A percentile compares a stretch with the other conserved stretches of the same genome.
These are phyloP conservation scores for Cygnus atratus DNA, from an alignment of 2,113 vertebrate genomes.

Conservation along the genomic window DNA sequence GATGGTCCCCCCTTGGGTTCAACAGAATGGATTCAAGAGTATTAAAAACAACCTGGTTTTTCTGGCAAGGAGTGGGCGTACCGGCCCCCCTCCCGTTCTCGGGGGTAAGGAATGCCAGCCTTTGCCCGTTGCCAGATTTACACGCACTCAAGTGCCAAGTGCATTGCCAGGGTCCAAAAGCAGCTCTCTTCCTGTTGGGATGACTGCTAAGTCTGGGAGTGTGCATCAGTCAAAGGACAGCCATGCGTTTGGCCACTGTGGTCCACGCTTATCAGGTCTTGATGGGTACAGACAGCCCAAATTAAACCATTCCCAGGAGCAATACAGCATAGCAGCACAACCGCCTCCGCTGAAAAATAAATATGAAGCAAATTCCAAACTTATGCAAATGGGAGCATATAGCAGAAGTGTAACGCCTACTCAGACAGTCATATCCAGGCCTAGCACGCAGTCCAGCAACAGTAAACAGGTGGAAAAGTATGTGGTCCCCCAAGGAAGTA, in stretches of 20 bases:
- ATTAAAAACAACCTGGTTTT: constrained; percentile 78
- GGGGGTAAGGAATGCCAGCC: constrained; percentile 91
- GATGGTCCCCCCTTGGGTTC: constrained; percentile 85
- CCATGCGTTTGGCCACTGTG: neutral
- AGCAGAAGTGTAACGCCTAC: constrained; percentile 72
- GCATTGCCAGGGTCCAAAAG: constrained; percentile 58
- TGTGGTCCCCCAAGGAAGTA: constrained; percentile 62
- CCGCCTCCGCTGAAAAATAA: constrained; percentile 65
- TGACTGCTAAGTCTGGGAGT: constrained; percentile 23
- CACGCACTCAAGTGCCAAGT: constrained; percentile 84
- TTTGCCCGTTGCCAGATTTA: constrained; percentile 77
- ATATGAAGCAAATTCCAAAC: constrained; percentile 77
- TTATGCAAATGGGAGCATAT: constrained; percentile 56
- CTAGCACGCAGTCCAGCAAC: constrained; percentile 52
- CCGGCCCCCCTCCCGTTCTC: constrained; percentile 88
- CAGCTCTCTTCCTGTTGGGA: constrained; percentile 41
- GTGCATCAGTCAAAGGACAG: constrained; percentile 58
- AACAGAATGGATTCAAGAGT: constrained; percentile 79
- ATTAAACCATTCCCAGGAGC: constrained; percentile 70
- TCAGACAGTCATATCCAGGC: constrained; percentile 65
- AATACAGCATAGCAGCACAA: constrained; percentile 38
- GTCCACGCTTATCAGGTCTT: constrained; percentile 24
- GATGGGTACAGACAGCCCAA: constrained; percentile 72
- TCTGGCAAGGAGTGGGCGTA: constrained; percentile 81
- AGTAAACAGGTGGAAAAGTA: constrained; percentile 78